These are phyloP conservation scores for Chamaetylas fuelleborni DNA, from an alignment of 2,113 vertebrate species.

Conservation along the genomic window DNA sequence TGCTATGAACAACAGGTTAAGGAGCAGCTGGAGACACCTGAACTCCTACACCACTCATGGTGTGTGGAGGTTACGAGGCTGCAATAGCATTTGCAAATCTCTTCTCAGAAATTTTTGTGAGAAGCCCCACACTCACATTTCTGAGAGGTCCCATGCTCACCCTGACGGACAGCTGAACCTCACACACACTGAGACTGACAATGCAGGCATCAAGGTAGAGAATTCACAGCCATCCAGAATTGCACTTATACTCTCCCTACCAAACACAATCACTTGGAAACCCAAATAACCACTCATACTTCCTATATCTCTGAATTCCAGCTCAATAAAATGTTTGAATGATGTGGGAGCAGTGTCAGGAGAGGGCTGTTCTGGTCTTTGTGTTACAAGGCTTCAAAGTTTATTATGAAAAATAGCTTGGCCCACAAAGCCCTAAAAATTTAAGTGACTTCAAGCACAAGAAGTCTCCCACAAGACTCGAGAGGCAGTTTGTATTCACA, in stretches of 20 bases:
- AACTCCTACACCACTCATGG: no score
- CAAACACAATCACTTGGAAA: background rate
- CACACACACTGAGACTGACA: background rate
- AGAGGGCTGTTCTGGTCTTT: background rate
- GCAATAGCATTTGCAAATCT: background rate
- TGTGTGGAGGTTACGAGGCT: accelerated
- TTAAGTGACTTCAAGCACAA: background rate
- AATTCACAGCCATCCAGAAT: background rate
- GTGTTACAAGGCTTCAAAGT: background rate
- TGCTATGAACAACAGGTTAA: background rate
- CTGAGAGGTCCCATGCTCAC: no score
- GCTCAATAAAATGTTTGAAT: background rate
- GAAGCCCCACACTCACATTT: background rate
- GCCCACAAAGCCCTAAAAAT: background rate
- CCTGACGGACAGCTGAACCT: background rate
- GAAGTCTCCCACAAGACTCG: background rate
- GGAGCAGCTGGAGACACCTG: background rate
- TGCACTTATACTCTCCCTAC: no score
- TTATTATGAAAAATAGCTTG: background rate
- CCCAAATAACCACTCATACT: background rate
- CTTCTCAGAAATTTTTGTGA: background rate
- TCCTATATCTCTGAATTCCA: background rate
- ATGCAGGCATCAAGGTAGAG: background rate
- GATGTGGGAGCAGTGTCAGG: background rate
- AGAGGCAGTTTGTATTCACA: background rate